Percentiles rank a stretch among this genome's conserved stretches.
These are phyloP conservation scores for Brenthis ino DNA, from an alignment of 2,888 invertebrate species.

Conservation along the genomic window DNA sequence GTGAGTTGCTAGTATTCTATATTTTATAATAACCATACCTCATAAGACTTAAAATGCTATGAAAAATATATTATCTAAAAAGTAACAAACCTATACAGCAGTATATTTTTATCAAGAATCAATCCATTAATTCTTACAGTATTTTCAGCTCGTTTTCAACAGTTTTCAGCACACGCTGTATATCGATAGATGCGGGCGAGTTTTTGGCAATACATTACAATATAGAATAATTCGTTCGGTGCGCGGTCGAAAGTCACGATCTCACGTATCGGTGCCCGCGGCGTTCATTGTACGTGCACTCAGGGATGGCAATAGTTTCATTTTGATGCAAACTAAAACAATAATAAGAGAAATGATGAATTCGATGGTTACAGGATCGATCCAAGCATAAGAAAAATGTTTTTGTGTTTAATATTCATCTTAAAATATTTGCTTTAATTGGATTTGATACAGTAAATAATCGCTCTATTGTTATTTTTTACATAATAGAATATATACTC, in stretches of 20 bases:
- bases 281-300: conserved; percentile 42
- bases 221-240: conserved; percentile 61
- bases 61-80: neutral
- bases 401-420: too few relatives aligned
- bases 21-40: neutral
- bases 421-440: too few relatives aligned
- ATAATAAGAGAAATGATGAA: neutral
- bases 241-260: conserved; percentile 61
- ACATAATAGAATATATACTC: too few relatives aligned
- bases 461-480: too few relatives aligned
- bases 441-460: too few relatives aligned
- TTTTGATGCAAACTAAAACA: neutral
- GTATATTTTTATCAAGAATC: neutral
- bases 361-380: too few relatives aligned
- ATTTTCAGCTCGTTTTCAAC: neutral
- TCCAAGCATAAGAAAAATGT: too few relatives aligned
- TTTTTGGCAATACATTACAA: conserved; percentile 70
- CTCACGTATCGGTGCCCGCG: conserved; percentile 62
- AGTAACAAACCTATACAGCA: too few relatives aligned
- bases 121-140: neutral
- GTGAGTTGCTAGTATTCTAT: too few relatives aligned
- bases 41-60: neutral
- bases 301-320: conserved; percentile 27
- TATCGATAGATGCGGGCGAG: conserved; percentile 40
- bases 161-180: conserved; percentile 48